Evolutionary conservation across 2,888 invertebrate species (phyloP).

Genomic region (Spilarctia lutea): DNA sequence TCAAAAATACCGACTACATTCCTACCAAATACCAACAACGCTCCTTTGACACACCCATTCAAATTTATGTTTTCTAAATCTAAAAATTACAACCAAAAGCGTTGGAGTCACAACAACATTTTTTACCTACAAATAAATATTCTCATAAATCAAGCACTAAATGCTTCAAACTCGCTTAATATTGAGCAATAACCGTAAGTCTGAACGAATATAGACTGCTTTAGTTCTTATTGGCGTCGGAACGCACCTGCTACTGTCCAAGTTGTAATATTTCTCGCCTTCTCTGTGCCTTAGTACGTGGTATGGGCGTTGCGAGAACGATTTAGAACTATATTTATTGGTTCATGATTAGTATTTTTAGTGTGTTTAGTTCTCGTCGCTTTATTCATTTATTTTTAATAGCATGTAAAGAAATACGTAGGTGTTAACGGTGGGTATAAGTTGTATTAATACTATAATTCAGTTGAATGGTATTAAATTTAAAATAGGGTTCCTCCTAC

Average conservation of each 20-base stretch:
- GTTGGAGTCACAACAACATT: slow-evolving; percentile 37
- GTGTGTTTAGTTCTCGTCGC: slow-evolving; percentile 6
- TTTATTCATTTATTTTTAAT: slow-evolving; percentile 5
- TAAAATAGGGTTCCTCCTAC: neutral
- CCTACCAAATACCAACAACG: slow-evolving; percentile 19
- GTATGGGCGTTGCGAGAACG: slow-evolving; percentile 43
- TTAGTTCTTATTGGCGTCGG: slow-evolving; percentile 65
- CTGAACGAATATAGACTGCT: slow-evolving; percentile 59
- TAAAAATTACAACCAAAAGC: slow-evolving; percentile 31
- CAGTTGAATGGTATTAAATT: neutral
- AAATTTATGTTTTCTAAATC: slow-evolving; percentile 26
- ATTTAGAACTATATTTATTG: slow-evolving; percentile 31
- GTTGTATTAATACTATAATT: neutral
- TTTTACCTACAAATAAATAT: slow-evolving; percentile 43
- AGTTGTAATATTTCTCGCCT: slow-evolving; percentile 72
- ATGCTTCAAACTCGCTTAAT: slow-evolving; percentile 52
- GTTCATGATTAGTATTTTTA: slow-evolving; percentile 23
- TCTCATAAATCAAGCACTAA: slow-evolving; percentile 48
- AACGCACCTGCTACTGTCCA: slow-evolving; percentile 72
- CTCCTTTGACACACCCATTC: slow-evolving; percentile 22
- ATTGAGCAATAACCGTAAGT: slow-evolving; percentile 63
- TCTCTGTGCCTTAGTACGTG: slow-evolving; percentile 51
- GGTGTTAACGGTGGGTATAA: neutral
- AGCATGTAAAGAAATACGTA: neutral
- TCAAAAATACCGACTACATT: slow-evolving; percentile 13